phyloP scores from a whole-genome alignment of 2,797 vertebrate species.

The Serranus cabrilla region DNA sequence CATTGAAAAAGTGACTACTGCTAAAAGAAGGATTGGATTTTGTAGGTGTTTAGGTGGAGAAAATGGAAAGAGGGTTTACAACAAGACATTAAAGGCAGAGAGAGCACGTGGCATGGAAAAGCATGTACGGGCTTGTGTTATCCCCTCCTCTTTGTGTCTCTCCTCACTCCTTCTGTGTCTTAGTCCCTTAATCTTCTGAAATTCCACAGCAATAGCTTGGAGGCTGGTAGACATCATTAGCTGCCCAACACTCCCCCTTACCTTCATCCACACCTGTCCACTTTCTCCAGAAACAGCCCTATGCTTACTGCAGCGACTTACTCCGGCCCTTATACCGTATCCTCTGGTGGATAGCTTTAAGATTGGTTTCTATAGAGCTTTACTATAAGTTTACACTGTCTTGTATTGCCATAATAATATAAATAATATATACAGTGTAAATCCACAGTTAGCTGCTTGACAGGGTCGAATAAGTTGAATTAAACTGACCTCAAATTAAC shows the following conservation, averaged over 20 bases:
- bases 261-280: constrained; percentile 72
- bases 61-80: constrained; percentile 39
- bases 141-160: constrained; percentile 49
- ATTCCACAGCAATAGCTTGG: constrained; percentile 73
- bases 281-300: constrained; percentile 53
- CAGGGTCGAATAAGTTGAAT: background rate
- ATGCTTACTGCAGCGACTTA: background rate
- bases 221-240: constrained; percentile 49
- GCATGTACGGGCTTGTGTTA: constrained; percentile 62
- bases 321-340: background rate
- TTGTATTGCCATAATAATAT: background rate
- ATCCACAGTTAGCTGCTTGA: background rate
- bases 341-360: background rate
- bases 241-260: constrained; percentile 35
- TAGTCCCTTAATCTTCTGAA: constrained; percentile 58
- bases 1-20: constrained; percentile 11
- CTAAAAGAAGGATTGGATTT: constrained; percentile 2
- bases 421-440: background rate
- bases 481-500: background rate
- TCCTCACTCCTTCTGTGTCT: constrained; percentile 43
- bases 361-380: background rate
- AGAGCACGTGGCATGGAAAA: constrained; percentile 22
- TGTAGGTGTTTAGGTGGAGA: background rate
- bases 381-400: constrained; percentile 1
- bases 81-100: constrained; percentile 33